Percentiles rank a stretch among this genome's conserved stretches.
phyloP scores from a whole-genome alignment of 2,113 vertebrate genomes.

The Cryptoleucopteryx plumbea region DNA sequence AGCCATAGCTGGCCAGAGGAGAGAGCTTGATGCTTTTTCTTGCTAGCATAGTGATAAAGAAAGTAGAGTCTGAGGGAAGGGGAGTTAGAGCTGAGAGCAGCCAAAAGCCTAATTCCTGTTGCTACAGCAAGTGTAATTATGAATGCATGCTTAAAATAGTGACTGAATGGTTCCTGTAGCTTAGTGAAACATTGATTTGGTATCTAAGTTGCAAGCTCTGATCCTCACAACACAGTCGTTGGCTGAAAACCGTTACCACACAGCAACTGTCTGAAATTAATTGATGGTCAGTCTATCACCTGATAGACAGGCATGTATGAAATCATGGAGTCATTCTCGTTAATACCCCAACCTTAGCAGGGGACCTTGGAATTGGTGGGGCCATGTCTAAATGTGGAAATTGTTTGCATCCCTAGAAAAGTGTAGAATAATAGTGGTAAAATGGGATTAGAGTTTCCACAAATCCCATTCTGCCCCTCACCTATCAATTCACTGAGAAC shows the following conservation, averaged over 20 bases:
- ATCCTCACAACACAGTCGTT: neutral
- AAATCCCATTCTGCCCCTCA: neutral
- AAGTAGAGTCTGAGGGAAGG: neutral
- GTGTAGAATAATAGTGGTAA: neutral
- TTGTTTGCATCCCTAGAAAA: neutral
- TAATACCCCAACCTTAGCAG: neutral
- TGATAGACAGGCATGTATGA: neutral
- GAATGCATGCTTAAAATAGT: neutral
- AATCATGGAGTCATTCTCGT: neutral
- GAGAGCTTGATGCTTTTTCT: neutral
- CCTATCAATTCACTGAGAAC: neutral
- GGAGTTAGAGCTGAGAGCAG: neutral
- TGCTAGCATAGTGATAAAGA: neutral
- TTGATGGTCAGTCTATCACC: neutral
- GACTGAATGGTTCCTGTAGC: neutral
- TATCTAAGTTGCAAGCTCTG: neutral
- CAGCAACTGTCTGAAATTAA: conserved; percentile 1
- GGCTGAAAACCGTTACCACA: neutral
- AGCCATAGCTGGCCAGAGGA: neutral
- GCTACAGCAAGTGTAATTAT: neutral
- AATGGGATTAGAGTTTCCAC: neutral
- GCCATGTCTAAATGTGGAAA: neutral
- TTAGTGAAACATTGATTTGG: neutral
- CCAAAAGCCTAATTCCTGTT: neutral
- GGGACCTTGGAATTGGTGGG: neutral